Conservation (phyloP, 2,797 vertebrate genomes). For the Dicrostonyx torquatus region DNA sequence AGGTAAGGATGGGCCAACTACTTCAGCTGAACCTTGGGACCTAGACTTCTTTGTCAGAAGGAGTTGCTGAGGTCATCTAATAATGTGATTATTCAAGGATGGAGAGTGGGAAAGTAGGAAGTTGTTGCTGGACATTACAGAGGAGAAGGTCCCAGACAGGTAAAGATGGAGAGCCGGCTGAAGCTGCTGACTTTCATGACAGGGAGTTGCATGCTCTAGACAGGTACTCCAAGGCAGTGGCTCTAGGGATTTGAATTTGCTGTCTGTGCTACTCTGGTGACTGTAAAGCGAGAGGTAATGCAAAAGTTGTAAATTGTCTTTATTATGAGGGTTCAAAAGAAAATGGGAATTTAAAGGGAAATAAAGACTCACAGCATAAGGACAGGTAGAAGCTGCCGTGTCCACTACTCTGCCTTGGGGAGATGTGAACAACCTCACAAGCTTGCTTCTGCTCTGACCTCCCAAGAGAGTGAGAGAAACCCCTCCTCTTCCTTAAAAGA, state of each 20-base stretch:
- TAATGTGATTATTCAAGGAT: background rate
- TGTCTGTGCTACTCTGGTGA: background rate
- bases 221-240: background rate
- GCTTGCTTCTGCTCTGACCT: too few relatives aligned
- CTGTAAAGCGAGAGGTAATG: too few relatives aligned
- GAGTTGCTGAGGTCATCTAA: slow-evolving; percentile 92
- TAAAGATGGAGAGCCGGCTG: background rate
- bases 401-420: too few relatives aligned
- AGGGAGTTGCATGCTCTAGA: background rate
- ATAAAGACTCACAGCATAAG: too few relatives aligned
- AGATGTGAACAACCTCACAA: too few relatives aligned
- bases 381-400: too few relatives aligned
- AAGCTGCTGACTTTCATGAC: background rate
- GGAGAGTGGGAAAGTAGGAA: background rate
- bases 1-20: slow-evolving; percentile 92
- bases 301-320: too few relatives aligned
- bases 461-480: too few relatives aligned
- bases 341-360: too few relatives aligned
- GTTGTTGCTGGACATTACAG: background rate
- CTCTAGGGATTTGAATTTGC: background rate
- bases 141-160: background rate
- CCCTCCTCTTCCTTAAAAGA: too few relatives aligned
- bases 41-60: slow-evolving; percentile 97
- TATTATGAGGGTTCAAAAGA: too few relatives aligned
- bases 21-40: slow-evolving; percentile 95